Base-by-base conservation (phyloP, 1,140 invertebrate genomes). In the Bactericera cockerelli region DNA sequence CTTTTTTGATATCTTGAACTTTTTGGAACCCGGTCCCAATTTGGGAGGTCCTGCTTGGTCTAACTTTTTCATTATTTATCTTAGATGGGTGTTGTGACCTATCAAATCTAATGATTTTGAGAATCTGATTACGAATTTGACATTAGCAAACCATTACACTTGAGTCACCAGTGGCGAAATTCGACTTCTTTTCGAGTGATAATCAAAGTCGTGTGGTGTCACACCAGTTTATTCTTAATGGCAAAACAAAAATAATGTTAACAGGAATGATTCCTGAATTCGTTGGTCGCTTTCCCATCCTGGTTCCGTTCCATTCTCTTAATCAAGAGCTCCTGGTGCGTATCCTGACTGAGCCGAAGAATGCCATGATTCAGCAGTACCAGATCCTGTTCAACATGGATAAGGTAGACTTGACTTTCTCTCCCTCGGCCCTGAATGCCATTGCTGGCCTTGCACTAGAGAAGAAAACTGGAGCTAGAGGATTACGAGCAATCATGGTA, bases 231-330 rank as follows among this genome's bases (percentile, higher is more conserved):
- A 13, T 31, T n/a, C n/a, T n/a, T n/a, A n/a, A n/a, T n/a, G n/a
- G n/a, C n/a, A n/a, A n/a, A n/a, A n/a, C n/a, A n/a, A n/a, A n/a
- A n/a, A n/a, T n/a, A n/a, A n/a, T n/a, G n/a, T n/a, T n/a, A n/a
- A n/a, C 42, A 49, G 42, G 42, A 6, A 49, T 49, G 42, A 49
- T 72, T 67, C 65, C 88, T 77, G 97, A 99, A 79, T 96, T 99
- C 74, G 93, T 98, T 54, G 93, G 93, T 16, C 77, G 93, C 60
- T 95, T 98, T 72, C 96, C 96, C 0, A 87, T 99, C 26, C 74
- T 98, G 33, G 94, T 97, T 54, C 93, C 95, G 36, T 98, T 99
- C 80, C 94, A 99, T 72, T 93, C 88, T 61, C 78, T 99, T 28
- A 85, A 87, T 70, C 83, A 87, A 69, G 83, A 86, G 58, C 87